These are phyloP conservation scores for Rhinoraja longicauda DNA, from an alignment of 2,797 vertebrate species.

Conservation along the genomic window DNA sequence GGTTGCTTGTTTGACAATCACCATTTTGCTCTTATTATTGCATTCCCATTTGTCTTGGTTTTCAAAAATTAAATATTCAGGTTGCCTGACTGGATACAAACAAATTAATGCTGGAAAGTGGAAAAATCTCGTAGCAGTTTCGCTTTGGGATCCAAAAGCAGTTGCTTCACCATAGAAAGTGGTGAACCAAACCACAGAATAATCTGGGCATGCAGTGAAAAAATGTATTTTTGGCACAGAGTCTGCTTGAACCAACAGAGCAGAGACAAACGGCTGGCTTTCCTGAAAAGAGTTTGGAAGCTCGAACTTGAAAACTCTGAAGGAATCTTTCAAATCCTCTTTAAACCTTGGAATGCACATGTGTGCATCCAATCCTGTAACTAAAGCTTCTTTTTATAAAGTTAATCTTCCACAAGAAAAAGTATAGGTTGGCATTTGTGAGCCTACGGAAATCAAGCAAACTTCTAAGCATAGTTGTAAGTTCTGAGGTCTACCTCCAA, in stretches of 20 bases:
- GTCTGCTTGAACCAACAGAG: not conserved
- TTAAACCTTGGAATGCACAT: slow-evolving; percentile 37
- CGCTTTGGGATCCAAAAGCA: not conserved
- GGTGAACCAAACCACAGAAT: slow-evolving; percentile 16
- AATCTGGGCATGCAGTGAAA: slow-evolving; percentile 26
- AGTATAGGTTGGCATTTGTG: slow-evolving; percentile 1
- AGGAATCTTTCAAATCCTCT: slow-evolving; percentile 34
- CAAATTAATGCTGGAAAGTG: not conserved
- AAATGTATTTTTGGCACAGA: slow-evolving; percentile 23
- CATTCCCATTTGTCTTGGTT: not conserved
- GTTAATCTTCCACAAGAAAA: slow-evolving; percentile 7
- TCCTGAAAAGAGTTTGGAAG: slow-evolving; percentile 20
- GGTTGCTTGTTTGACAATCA: not conserved
- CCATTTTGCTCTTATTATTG: not conserved
- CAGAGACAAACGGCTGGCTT: slow-evolving; percentile 25
- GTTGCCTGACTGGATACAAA: not conserved
- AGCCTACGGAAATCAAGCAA: not conserved
- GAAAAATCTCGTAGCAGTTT: not conserved
- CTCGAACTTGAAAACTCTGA: not conserved
- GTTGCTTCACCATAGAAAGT: not conserved
- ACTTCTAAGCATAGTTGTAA: not conserved
- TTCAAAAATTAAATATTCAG: not conserved
- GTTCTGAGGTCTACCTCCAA: slow-evolving; percentile 26
- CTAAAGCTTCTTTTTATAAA: slow-evolving; percentile 34
- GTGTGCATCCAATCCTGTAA: slow-evolving; percentile 17